Conservation (phyloP, 2,797 vertebrate species). For the Macropus fuliginosus region DNA sequence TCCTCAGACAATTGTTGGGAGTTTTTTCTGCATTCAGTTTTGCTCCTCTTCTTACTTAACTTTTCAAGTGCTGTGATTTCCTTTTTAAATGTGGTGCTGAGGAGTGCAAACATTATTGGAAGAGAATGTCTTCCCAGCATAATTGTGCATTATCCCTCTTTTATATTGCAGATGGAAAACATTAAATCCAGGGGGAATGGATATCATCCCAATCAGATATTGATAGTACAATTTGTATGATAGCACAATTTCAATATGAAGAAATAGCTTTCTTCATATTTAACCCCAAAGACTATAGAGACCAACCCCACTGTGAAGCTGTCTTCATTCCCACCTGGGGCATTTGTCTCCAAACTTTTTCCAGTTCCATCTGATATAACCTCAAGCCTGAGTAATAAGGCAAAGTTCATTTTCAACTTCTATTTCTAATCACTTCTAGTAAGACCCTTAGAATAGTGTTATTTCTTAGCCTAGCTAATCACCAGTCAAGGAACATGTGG, state of each 20-base stretch:
- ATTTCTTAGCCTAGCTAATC: not conserved
- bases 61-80: slow-evolving; percentile 75
- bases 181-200: slow-evolving; percentile 75
- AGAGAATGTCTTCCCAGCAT: slow-evolving; percentile 71
- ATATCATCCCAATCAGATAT: slow-evolving; percentile 74
- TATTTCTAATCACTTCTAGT: not conserved
- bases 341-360: not conserved
- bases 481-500: not conserved
- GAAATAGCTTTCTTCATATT: not conserved
- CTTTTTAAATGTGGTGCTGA: slow-evolving; percentile 74
- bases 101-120: slow-evolving; percentile 74
- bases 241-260: not conserved
- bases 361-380: not conserved
- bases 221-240: slow-evolving; percentile 75
- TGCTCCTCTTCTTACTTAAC: slow-evolving; percentile 76
- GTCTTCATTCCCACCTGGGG: not conserved
- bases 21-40: slow-evolving; percentile 68
- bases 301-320: not conserved
- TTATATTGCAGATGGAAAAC: slow-evolving; percentile 79
- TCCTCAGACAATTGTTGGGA: slow-evolving; percentile 66
- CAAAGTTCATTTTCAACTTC: not conserved
- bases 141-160: slow-evolving; percentile 76
- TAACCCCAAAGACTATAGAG: not conserved
- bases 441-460: not conserved
- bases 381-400: not conserved